A percentile compares a stretch with the other conserved stretches of the same genome.
These are phyloP conservation scores for Columbina picui DNA, from an alignment of 2,113 vertebrate genomes.

Conservation along the genomic window DNA sequence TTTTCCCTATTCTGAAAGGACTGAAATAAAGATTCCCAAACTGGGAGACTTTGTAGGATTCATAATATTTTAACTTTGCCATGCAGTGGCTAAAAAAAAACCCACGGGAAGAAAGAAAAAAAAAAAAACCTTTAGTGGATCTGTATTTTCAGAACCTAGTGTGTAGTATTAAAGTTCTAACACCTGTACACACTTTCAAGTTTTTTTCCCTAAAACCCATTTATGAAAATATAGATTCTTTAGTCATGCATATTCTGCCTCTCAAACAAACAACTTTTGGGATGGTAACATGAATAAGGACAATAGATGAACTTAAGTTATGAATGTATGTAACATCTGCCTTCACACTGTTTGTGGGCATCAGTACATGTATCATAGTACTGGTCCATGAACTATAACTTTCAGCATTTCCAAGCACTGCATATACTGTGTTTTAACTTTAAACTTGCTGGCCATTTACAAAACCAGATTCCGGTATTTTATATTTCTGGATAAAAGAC, in stretches of 20 bases:
- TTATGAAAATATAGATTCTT: not conserved
- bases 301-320: not conserved
- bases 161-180: not conserved
- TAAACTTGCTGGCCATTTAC: not conserved
- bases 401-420: not conserved
- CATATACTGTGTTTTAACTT: not conserved
- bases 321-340: not conserved
- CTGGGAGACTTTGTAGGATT: not conserved
- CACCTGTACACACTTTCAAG: not conserved
- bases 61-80: not conserved
- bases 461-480: not conserved
- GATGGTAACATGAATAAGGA: not conserved
- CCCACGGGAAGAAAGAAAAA: not conserved
- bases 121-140: not conserved
- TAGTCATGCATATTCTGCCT: not conserved
- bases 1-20: not conserved
- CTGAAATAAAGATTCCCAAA: not conserved
- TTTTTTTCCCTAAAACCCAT: not conserved
- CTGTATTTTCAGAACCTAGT: not conserved
- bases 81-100: not conserved
- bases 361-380: not conserved
- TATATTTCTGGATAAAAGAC: not conserved
- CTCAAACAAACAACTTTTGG: not conserved
- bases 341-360: not conserved
- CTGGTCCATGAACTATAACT: not conserved